Conservation (phyloP, 2,113 vertebrate genomes). For the Phrynosoma blainvillii region DNA sequence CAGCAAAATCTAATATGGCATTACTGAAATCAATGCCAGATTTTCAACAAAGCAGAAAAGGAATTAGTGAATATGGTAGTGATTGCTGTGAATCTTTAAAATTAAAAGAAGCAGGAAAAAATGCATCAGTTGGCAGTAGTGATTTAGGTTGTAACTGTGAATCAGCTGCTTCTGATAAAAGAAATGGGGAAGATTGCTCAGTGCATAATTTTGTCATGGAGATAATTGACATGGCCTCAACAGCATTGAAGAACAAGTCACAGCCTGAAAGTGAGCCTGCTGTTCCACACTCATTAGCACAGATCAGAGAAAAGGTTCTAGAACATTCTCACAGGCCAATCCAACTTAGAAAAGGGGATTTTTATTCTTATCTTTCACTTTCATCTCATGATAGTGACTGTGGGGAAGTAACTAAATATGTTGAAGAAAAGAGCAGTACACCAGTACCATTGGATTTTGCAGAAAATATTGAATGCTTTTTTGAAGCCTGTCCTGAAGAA, state of each 20-base stretch:
- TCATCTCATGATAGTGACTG: constrained; percentile 99
- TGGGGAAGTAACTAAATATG: constrained; percentile 89
- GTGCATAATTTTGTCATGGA: constrained; percentile 94
- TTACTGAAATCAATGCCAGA: constrained; percentile 49
- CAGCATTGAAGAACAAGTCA: constrained; percentile 88
- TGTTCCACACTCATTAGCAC: constrained; percentile 81
- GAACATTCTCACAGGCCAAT: constrained; percentile 93
- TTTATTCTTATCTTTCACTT: constrained; percentile 97
- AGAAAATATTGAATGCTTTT: constrained; percentile 89
- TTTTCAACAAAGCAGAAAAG: constrained; percentile 28
- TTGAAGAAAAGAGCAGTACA: constrained; percentile 85
- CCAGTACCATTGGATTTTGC: constrained; percentile 76
- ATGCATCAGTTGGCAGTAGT: constrained; percentile 46
- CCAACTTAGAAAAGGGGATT: constrained; percentile 92
- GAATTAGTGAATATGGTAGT: constrained; percentile 44
- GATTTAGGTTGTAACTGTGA: constrained; percentile 79
- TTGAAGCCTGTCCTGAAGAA: constrained; percentile 88
- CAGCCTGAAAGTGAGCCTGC: constrained; percentile 78
- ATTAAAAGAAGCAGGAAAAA: constrained; percentile 70
- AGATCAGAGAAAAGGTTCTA: constrained; percentile 94
- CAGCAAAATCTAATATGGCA: constrained; percentile 46
- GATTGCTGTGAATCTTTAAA: constrained; percentile 58
- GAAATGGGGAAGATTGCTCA: constrained; percentile 79
- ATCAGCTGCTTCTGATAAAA: constrained; percentile 70
- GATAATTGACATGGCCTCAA: constrained; percentile 93